A percentile compares a stretch with the other conserved stretches of the same genome.
Evolutionary conservation across 1,140 invertebrate genomes (phyloP).

Genomic region (Drosophila aff.): DNA sequence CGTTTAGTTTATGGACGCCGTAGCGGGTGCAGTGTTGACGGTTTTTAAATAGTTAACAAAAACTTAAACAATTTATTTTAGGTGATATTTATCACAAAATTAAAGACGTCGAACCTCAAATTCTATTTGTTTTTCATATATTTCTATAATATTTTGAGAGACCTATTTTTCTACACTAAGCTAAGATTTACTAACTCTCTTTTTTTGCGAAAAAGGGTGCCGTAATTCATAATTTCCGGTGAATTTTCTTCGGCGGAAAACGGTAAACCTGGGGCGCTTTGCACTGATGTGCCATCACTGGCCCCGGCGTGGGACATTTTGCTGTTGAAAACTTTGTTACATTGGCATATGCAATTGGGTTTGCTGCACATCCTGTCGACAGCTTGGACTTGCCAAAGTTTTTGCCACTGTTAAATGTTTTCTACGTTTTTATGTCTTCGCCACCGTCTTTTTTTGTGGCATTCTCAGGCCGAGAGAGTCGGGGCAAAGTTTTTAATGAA

Average conservation of each 20-base stretch:
- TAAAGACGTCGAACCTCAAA: no score
- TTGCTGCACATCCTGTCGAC: slow-evolving; percentile 80
- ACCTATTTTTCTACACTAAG: background rate
- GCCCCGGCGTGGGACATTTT: slow-evolving; percentile 48
- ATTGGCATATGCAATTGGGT: slow-evolving; percentile 82
- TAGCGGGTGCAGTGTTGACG: slow-evolving; percentile 11
- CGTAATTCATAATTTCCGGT: slow-evolving; percentile 8
- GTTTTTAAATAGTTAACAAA: background rate
- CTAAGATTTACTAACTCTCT: background rate
- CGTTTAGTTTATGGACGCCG: slow-evolving; percentile 68
- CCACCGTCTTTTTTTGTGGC: slow-evolving; percentile 56
- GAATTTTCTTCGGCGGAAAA: slow-evolving; percentile 6
- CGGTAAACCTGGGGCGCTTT: background rate
- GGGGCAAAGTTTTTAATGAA: slow-evolving; percentile 76
- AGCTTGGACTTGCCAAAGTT: slow-evolving; percentile 79
- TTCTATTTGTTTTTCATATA: background rate
- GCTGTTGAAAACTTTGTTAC: slow-evolving; percentile 66
- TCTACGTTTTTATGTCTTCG: slow-evolving; percentile 56
- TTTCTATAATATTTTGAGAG: no score
- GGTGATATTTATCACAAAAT: background rate
- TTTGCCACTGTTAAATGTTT: slow-evolving; percentile 77
- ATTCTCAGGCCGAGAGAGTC: slow-evolving; percentile 18
- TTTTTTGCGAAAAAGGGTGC: background rate
- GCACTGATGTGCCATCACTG: slow-evolving; percentile 33
- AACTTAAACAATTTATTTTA: background rate